Base-by-base conservation (phyloP, 2,888 invertebrate genomes). In the Myopa testacea region DNA sequence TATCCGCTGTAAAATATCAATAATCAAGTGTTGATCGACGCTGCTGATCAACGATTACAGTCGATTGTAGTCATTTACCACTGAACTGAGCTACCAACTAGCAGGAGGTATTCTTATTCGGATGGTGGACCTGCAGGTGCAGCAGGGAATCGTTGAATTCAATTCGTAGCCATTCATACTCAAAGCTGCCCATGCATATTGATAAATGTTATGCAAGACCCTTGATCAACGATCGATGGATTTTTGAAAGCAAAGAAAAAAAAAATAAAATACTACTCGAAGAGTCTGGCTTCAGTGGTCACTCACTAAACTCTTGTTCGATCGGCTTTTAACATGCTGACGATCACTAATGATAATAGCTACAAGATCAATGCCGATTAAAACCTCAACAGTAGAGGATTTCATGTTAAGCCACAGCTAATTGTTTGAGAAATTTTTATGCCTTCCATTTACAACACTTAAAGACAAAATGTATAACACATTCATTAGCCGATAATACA, bases 161-260 rank as follows among this genome's bases (percentile, higher is more conserved):
- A 74, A 74, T 65, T 74, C 63, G 52, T 52, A 45, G 65, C 74
- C 74, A 74, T 65, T 74, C 62, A 72, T 60, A 19, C 40, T 58
- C 19, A 72, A 16, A 58, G 71, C 58, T 14, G 45, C 45, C 10
- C 45, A 45, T 45, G 45, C 45, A 55, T 55, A 55, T 62, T 45
- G 73, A 62, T 73, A 73, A 73, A 34, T 40, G 58, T 72, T 26
- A 62, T 40, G 55, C 38, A 10, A 63, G 50, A 73, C 73, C 26
- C 73, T 73, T 73, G 73, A 74, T 74, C 65, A 37, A 63, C 71
- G 71, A 34, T 45, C 71, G 38, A 19, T 34, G 34, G 12, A 52
- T 37, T 10, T 37, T 40, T 38, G 55, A n/a, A 6, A 12, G 55
- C 55, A 14, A 5, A 4, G 2, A 4, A n/a, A 55, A 55, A 55